Conservation (phyloP, 2,113 vertebrate species). For the Tretioscincus oriximinensis region DNA sequence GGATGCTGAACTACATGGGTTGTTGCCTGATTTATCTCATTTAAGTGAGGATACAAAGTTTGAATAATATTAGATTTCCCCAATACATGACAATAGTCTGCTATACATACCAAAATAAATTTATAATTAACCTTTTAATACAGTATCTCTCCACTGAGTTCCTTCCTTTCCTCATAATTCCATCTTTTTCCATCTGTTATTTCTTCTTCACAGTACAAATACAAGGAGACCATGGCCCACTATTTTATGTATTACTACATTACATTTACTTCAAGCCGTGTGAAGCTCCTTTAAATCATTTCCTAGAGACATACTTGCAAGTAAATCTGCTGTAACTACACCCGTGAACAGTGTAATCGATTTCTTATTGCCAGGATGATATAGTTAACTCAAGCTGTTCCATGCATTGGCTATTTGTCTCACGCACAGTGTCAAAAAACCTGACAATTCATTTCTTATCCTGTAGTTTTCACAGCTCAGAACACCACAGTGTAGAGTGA, state of each 20-base stretch:
- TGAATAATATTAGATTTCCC: background rate
- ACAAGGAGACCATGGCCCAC: background rate
- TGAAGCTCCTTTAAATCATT: background rate
- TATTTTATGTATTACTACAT: background rate
- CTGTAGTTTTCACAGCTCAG: background rate
- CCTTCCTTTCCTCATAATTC: background rate
- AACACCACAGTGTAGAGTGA: background rate
- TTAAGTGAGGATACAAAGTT: no score
- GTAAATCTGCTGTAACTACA: background rate
- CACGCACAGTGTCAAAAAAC: background rate
- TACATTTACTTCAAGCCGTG: background rate
- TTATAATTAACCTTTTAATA: slow-evolving; percentile 9
- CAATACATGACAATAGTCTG: background rate
- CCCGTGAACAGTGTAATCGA: background rate
- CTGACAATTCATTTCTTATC: background rate
- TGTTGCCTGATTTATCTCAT: no score
- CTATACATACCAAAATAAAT: background rate
- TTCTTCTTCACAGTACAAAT: background rate
- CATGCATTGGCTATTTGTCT: background rate
- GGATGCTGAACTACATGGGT: no score
- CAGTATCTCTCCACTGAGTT: background rate
- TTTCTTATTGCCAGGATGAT: background rate
- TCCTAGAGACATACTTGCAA: background rate
- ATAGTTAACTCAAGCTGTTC: background rate
- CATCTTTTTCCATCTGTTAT: background rate